Evolutionary conservation across 1,140 invertebrate species (phyloP).

Genomic region (Aphis gossypii): DNA sequence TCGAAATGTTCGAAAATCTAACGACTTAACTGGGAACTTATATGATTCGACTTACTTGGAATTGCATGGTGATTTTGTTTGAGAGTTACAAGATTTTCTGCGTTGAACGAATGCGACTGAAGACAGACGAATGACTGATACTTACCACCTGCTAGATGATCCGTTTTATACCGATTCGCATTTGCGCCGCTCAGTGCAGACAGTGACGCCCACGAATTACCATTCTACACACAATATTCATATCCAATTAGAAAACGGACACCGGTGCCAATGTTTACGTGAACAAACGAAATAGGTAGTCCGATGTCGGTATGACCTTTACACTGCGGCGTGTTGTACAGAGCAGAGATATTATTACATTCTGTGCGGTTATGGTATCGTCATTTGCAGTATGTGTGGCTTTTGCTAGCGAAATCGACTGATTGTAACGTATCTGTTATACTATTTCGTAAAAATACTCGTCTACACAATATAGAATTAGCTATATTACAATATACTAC

Average conservation of each 20-base stretch:
- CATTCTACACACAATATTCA: conserved; percentile 13
- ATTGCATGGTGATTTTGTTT: conserved; percentile 32
- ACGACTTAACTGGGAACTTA: background rate
- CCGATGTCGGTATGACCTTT: background rate
- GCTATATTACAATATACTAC: too few species aligned
- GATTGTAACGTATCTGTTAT: too few species aligned
- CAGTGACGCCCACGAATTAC: background rate
- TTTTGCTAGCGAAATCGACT: too few species aligned
- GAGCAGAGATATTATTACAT: background rate
- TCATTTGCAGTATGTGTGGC: too few species aligned
- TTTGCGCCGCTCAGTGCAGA: background rate
- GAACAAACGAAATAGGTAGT: background rate
- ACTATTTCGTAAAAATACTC: too few species aligned
- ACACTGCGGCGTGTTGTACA: background rate
- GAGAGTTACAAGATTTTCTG: background rate
- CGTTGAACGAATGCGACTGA: background rate
- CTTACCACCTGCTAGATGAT: background rate
- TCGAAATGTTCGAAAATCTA: background rate
- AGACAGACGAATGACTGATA: conserved; percentile 36
- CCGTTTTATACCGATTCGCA: conserved; percentile 13
- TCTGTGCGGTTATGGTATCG: too few species aligned
- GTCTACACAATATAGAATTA: too few species aligned
- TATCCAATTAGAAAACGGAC: background rate
- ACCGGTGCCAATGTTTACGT: background rate
- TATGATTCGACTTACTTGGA: conserved; percentile 23